A percentile compares a stretch with the other conserved stretches of the same genome.
Evolutionary conservation across 2,888 invertebrate genomes (phyloP).

Genomic region (Nowickia ferox): DNA sequence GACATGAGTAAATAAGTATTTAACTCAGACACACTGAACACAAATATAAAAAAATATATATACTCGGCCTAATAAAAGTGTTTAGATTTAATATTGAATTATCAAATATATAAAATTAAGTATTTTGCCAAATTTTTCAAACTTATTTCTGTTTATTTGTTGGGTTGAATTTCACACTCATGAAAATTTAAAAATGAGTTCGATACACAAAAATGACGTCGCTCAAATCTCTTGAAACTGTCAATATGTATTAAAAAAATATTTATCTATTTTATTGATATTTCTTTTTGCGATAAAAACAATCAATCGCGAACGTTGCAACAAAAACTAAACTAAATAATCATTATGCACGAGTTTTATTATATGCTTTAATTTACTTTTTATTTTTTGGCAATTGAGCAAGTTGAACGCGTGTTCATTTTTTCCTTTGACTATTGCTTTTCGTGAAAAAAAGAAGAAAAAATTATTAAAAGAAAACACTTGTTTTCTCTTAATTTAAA

Average conservation of each 20-base stretch:
- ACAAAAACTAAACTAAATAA: slow-evolving; percentile 24
- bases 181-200: neutral
- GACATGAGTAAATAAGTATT: neutral
- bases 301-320: neutral
- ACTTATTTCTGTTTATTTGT: neutral
- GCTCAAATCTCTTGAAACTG: neutral
- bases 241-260: neutral
- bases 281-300: neutral
- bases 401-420: slow-evolving; percentile 26
- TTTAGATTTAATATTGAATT: slow-evolving; percentile 26
- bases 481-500: slow-evolving; percentile 43
- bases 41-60: slow-evolving; percentile 26
- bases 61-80: slow-evolving; percentile 24
- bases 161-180: neutral
- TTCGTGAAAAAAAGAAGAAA: slow-evolving; percentile 24
- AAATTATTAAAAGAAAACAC: slow-evolving; percentile 17
- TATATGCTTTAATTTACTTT: neutral
- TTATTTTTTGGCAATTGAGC: slow-evolving; percentile 44
- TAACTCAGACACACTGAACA: neutral
- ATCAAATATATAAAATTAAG: slow-evolving; percentile 10
- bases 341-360: neutral
- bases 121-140: slow-evolving; percentile 8
- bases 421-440: slow-evolving; percentile 22
- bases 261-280: neutral
- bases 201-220: neutral